These are phyloP conservation scores for Acyrthosiphon pisum DNA, from an alignment of 1,140 invertebrate species.

Conservation along the genomic window DNA sequence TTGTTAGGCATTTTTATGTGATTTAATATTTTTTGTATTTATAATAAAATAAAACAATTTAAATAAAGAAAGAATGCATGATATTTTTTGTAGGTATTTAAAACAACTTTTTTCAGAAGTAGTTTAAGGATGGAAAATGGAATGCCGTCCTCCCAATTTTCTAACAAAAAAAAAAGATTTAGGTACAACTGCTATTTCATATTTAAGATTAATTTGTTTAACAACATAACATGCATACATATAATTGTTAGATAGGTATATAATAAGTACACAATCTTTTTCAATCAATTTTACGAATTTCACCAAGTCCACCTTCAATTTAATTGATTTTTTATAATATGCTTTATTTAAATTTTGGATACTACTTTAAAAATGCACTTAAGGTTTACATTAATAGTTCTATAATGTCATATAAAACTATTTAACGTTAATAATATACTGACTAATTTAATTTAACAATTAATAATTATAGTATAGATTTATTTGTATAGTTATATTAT, in stretches of 20 bases:
- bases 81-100: background rate
- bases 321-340: background rate
- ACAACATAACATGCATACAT: background rate
- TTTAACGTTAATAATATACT: no score
- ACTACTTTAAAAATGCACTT: background rate
- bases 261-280: background rate
- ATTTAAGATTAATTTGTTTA: background rate
- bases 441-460: no score
- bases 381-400: background rate
- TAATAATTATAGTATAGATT: no score
- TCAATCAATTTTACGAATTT: background rate
- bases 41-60: background rate
- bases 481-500: no score
- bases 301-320: background rate
- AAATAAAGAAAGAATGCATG: background rate
- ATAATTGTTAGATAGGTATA: background rate
- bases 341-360: background rate
- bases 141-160: background rate
- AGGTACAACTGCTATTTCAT: conserved; percentile 10
- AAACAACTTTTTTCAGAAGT: conserved; percentile 26
- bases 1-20: background rate
- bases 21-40: background rate
- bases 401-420: background rate
- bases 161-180: conserved; percentile 15
- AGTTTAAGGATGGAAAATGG: conserved; percentile 12